A percentile compares a stretch with the other conserved stretches of the same genome.
Evolutionary conservation across 1,140 invertebrate species (phyloP).

Genomic region (Drosophila ohnishii): DNA sequence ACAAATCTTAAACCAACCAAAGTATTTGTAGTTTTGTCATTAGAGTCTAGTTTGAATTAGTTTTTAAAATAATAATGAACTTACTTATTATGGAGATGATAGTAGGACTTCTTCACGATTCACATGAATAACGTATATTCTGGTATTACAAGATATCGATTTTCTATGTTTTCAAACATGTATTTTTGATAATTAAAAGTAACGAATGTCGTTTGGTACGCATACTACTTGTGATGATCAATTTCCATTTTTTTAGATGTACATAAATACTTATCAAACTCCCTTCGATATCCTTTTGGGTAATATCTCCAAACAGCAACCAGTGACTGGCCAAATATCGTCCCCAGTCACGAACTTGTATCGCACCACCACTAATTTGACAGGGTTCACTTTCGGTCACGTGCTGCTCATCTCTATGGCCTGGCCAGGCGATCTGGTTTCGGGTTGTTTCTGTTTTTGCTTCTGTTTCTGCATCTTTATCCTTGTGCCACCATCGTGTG

Average conservation of each 20-base stretch:
- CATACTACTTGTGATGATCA: background rate
- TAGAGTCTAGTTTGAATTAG: no score
- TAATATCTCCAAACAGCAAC: background rate
- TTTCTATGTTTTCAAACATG: no score
- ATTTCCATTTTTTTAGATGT: background rate
- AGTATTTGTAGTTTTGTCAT: background rate
- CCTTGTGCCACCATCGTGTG: constrained; percentile 31
- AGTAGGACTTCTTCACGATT: background rate
- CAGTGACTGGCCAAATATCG: constrained; percentile 7
- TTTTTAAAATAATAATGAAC: background rate
- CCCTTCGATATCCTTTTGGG: no score
- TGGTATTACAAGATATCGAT: background rate
- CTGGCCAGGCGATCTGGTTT: constrained; percentile 51
- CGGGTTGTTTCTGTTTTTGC: constrained; percentile 36
- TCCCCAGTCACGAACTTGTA: constrained; percentile 1
- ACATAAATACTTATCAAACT: background rate
- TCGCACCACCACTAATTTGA: constrained; percentile 23
- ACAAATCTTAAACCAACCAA: background rate
- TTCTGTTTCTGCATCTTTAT: constrained; percentile 33
- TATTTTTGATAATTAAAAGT: background rate
- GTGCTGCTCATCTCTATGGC: constrained; percentile 42
- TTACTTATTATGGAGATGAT: background rate
- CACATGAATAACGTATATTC: background rate
- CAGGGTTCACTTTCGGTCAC: constrained; percentile 35
- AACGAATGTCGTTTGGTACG: background rate